These are phyloP conservation scores for Setophaga kirtlandii DNA, from an alignment of 2,113 vertebrate genomes.

Conservation along the genomic window DNA sequence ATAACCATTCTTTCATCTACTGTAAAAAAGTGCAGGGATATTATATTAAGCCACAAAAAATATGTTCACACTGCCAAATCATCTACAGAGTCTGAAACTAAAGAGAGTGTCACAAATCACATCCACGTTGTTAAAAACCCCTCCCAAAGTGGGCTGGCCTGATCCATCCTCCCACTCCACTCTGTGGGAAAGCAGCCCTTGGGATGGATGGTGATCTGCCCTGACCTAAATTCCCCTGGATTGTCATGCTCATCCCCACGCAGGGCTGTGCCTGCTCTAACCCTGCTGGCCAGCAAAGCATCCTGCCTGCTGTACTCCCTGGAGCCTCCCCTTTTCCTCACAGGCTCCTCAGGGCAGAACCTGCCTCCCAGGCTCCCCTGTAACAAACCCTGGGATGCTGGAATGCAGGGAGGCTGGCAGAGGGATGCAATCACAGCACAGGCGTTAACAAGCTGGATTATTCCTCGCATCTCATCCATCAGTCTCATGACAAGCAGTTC, in stretches of 20 bases:
- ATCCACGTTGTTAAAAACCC: not conserved
- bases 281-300: not conserved
- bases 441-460: not conserved
- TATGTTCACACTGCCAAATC: not conserved
- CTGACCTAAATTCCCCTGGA: not conserved
- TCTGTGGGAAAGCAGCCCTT: not conserved
- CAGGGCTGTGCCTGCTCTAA: not conserved
- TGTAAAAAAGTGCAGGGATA: not conserved
- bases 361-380: not conserved
- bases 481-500: not conserved
- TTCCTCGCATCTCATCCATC: conserved; percentile 7
- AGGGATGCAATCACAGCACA: not conserved
- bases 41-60: not conserved
- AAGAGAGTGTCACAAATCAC: not conserved
- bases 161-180: not conserved
- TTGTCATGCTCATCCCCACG: rapidly evolving
- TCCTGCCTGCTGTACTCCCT: not conserved
- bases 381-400: not conserved
- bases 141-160: not conserved
- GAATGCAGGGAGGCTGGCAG: not conserved
- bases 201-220: not conserved
- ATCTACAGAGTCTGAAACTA: not conserved
- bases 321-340: not conserved
- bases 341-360: not conserved
- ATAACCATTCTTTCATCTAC: not conserved